Conservation (phyloP, 2,113 vertebrate species). For the Brienomyrus brachyistius region DNA sequence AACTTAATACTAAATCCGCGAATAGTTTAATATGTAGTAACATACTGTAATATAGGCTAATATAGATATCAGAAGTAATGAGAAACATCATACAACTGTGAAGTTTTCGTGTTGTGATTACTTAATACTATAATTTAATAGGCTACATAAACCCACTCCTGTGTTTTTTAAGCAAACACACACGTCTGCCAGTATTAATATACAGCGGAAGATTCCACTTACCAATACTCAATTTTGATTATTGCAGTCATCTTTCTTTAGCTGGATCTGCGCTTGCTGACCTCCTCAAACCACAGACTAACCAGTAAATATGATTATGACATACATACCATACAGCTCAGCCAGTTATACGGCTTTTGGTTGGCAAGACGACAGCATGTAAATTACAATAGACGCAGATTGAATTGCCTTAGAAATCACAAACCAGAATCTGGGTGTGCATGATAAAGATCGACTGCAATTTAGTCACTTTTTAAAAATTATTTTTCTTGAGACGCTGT, state of each 20-base stretch:
- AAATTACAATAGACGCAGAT: background rate
- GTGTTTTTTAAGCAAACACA: background rate
- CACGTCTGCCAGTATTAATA: background rate
- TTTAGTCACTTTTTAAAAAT: background rate
- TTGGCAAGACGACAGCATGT: slow-evolving; percentile 1
- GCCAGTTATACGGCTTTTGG: background rate
- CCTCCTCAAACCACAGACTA: background rate
- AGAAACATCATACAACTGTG: background rate
- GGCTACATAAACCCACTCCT: background rate
- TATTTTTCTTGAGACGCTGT: background rate
- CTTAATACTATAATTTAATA: background rate
- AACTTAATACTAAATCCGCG: background rate
- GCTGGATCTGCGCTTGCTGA: background rate
- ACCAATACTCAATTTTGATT: slow-evolving; percentile 64
- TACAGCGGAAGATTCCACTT: background rate
- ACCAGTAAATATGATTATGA: background rate
- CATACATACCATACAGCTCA: background rate
- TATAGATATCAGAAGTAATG: background rate
- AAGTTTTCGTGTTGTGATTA: background rate
- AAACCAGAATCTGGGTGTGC: background rate
- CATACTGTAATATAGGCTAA: background rate
- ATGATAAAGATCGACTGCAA: background rate
- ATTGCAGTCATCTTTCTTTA: slow-evolving; percentile 41
- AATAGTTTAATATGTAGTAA: background rate
- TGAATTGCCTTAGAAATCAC: background rate